phyloP scores from a whole-genome alignment of 2,888 invertebrate species.

The Dusona sp. region DNA sequence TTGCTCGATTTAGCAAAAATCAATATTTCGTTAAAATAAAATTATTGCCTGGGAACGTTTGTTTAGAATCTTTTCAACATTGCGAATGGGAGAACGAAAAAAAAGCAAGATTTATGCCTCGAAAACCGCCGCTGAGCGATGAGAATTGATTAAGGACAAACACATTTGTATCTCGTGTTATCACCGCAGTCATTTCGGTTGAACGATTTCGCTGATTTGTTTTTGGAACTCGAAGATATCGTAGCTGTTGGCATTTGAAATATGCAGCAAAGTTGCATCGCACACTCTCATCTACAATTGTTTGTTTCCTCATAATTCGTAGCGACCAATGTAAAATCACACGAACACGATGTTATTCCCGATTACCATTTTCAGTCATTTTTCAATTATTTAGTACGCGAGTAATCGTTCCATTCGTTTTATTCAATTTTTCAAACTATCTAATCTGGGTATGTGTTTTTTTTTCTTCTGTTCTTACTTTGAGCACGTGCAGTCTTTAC shows the following conservation, averaged over 20 bases:
- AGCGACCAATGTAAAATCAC: constrained; percentile 3
- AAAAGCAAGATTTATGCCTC: constrained; percentile 45
- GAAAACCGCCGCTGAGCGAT: constrained; percentile 16
- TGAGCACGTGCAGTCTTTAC: constrained; percentile 70
- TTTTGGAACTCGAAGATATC: neutral
- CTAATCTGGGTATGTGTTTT: constrained; percentile 2
- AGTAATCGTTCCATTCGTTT: constrained; percentile 26
- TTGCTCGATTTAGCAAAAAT: neutral
- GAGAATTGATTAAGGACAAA: constrained; percentile 4
- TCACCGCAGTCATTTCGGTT: constrained; percentile 36
- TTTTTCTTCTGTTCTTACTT: constrained; percentile 41
- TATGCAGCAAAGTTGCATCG: constrained; percentile 28
- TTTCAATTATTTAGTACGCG: constrained; percentile 32
- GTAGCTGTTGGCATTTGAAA: constrained; percentile 29
- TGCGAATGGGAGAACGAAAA: constrained; percentile 1
- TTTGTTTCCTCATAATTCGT: neutral
- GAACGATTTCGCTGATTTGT: constrained; percentile 8
- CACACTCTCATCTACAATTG: constrained; percentile 1
- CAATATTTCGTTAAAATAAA: neutral
- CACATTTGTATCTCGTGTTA: constrained; percentile 6
- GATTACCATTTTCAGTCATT: constrained; percentile 48
- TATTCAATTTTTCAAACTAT: constrained; percentile 27
- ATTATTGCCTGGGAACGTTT: neutral
- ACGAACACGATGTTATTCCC: constrained; percentile 37
- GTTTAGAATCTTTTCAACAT: neutral